Percentiles rank a stretch among this genome's conserved stretches.
Conservation (phyloP, 92 coral and sea anemone genomes). For the Diadumene lineata region DNA sequence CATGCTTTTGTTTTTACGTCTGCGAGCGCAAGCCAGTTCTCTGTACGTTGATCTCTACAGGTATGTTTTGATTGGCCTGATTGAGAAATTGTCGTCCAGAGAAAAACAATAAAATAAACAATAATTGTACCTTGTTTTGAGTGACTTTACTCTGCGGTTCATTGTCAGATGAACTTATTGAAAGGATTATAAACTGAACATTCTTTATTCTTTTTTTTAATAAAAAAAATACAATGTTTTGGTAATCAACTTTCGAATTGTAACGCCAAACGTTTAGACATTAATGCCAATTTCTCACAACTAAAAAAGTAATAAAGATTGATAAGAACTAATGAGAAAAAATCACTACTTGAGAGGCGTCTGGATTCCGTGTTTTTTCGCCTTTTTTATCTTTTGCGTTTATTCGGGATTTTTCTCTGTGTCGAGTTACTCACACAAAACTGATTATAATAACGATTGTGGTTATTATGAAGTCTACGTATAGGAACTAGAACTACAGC, state of each 20-base stretch:
- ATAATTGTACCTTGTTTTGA: not conserved
- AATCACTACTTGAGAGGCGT: not conserved
- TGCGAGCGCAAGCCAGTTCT: conserved; percentile 35
- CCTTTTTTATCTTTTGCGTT: not conserved
- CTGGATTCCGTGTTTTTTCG: not conserved
- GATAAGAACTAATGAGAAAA: not conserved
- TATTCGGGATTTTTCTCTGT: not conserved
- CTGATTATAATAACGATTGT: conserved; percentile 7
- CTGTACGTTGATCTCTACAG: conserved; percentile 35
- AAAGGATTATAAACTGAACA: not conserved
- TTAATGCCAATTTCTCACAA: not conserved
- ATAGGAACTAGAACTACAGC: conserved; percentile 26
- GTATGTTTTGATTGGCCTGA: conserved; percentile 61
- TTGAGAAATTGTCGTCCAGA: conserved; percentile 44
- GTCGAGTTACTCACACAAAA: not conserved
- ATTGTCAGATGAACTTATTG: not conserved
- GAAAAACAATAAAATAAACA: conserved; percentile 35
- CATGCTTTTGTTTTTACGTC: conserved; percentile 77
- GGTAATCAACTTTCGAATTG: conserved; percentile 10
- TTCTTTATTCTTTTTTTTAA: conserved; percentile 5
- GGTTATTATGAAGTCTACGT: conserved; percentile 5
- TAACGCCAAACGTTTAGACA: conserved; percentile 21
- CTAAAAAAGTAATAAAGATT: not conserved
- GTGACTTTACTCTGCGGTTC: not conserved
- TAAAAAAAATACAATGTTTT: not conserved